A percentile compares a stretch with the other conserved stretches of the same genome.
phyloP scores from a whole-genome alignment of 2,888 invertebrate species.

The Apoda limacodes region DNA sequence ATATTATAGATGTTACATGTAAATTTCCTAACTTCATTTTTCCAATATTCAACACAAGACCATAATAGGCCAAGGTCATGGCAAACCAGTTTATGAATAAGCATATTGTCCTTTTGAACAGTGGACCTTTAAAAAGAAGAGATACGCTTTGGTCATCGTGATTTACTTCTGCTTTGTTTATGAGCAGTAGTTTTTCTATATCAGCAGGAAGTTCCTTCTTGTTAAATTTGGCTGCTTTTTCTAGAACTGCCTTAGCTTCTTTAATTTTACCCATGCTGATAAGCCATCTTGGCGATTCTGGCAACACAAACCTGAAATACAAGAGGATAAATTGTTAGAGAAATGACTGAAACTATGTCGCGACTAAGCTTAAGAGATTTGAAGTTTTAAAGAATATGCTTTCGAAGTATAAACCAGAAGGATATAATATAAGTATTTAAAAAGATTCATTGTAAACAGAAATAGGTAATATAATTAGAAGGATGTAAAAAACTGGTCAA shows the following conservation, averaged over 20 bases:
- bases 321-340: too few relatives aligned
- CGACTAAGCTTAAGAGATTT: too few relatives aligned
- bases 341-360: too few relatives aligned
- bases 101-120: constrained; percentile 77
- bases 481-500: too few relatives aligned
- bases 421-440: neutral
- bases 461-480: too few relatives aligned
- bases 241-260: constrained; percentile 75
- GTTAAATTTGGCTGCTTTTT: constrained; percentile 75
- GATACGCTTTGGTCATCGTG: constrained; percentile 67
- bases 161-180: constrained; percentile 48
- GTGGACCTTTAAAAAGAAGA: constrained; percentile 75
- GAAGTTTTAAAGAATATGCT: too few relatives aligned
- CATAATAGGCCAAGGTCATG: constrained; percentile 83
- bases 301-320: constrained; percentile 75
- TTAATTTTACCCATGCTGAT: constrained; percentile 78
- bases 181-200: constrained; percentile 75
- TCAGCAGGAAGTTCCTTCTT: constrained; percentile 73
- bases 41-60: constrained; percentile 77
- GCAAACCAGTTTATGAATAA: constrained; percentile 82
- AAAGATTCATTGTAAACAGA: neutral
- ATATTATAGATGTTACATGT: constrained; percentile 78
- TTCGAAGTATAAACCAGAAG: neutral
- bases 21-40: constrained; percentile 81
- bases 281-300: constrained; percentile 86